Evolutionary conservation across 2,888 invertebrate genomes (phyloP).

Genomic region (Cordilura impudica): DNA sequence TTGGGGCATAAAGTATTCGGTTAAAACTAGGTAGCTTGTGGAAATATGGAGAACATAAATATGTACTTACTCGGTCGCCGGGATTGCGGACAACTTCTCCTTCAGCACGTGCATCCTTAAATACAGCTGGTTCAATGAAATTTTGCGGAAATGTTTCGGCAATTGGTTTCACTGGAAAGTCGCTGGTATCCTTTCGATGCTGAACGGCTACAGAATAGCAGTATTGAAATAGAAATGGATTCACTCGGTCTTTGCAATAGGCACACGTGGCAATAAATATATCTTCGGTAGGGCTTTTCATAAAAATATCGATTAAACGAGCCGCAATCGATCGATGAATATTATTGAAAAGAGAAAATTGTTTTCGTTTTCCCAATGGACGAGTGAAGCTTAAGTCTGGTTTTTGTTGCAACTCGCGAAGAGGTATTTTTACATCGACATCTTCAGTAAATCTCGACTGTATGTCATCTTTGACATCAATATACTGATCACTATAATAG

Average conservation of each 20-base stretch:
- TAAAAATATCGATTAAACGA: conserved; percentile 83
- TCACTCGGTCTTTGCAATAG: conserved; percentile 84
- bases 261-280: conserved; percentile 85
- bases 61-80: conserved; percentile 77
- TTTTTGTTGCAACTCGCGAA: conserved; percentile 69
- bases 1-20: too few species aligned
- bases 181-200: conserved; percentile 79
- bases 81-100: conserved; percentile 80
- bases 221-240: conserved; percentile 90
- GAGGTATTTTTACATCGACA: conserved; percentile 72
- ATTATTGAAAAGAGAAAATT: conserved; percentile 87
- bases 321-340: conserved; percentile 85
- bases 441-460: conserved; percentile 72
- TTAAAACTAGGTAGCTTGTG: too few species aligned
- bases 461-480: conserved; percentile 69
- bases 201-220: conserved; percentile 86
- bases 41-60: too few species aligned
- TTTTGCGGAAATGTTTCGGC: conserved; percentile 89
- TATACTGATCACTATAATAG: conserved; percentile 72
- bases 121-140: conserved; percentile 87
- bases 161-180: conserved; percentile 86
- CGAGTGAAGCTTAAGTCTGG: conserved; percentile 73
- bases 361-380: conserved; percentile 67
- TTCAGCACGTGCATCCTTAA: conserved; percentile 84
- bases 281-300: conserved; percentile 81